Evolutionary conservation across 2,888 invertebrate genomes (phyloP).

Genomic region (Leptopilina myrica): DNA sequence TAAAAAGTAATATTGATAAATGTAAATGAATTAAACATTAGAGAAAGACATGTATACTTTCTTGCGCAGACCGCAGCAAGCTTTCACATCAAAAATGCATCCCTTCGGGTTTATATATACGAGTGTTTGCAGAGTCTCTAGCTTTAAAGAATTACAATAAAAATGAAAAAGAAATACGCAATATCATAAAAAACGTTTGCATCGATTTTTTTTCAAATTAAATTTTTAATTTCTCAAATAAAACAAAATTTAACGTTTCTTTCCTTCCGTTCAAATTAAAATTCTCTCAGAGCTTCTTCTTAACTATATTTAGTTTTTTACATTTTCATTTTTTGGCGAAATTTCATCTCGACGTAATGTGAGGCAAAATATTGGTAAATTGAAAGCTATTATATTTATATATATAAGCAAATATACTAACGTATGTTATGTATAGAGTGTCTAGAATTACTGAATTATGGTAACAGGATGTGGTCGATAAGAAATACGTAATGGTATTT

Average conservation of each 20-base stretch:
- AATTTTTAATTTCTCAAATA: neutral
- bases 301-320: no score
- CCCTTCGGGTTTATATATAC: neutral
- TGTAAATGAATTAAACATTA: neutral
- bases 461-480: neutral
- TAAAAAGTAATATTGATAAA: neutral
- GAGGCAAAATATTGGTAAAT: neutral
- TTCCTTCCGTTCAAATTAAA: no score
- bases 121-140: neutral
- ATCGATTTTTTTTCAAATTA: neutral
- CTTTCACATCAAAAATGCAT: constrained; percentile 13
- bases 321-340: no score
- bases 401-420: neutral
- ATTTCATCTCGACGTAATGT: no score
- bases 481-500: constrained; percentile 22
- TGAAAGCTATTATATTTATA: neutral
- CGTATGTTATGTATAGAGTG: neutral
- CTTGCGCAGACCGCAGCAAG: neutral
- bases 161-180: neutral
- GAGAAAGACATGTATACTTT: neutral
- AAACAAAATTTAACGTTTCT: no score
- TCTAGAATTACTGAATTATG: neutral
- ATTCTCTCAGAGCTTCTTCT: no score
- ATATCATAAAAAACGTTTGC: neutral
- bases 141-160: constrained; percentile 6